Evolutionary conservation across 2,888 invertebrate genomes (phyloP), one percentile per base, ranked within the genome.

Genomic region (Oscheius sp.): DNA sequence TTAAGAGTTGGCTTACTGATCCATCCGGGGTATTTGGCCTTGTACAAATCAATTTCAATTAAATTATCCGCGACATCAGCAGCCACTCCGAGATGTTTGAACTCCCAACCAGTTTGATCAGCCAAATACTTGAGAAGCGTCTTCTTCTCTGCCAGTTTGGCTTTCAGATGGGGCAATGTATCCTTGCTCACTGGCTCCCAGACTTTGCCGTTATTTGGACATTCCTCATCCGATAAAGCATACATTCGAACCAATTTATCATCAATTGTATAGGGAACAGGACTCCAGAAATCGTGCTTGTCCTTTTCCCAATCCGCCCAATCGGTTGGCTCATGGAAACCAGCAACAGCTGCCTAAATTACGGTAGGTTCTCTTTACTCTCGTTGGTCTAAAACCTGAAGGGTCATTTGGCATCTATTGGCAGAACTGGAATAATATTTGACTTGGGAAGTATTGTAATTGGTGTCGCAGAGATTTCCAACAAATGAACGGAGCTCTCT

Each of bases 211-310:
- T 25, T 61, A 27, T 61, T 39, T 4, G 61, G 45, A 27, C 42
- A 39, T 37, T 57, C 57, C 8, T 33, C 20, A 2, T 33, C 34
- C 3, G 15, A 31, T 3, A 50, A 20, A 8, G 78, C 68, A 70
- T 82, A 83, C 81, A 81, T 82, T 45, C 83, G 66, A 4, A 83
- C 73, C 39, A 83, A 66, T 55, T 76, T 78, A 55, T 83, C 81
- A 39, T 82, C 75, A 46, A 82, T 82, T 5, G 74, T 69, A 66
- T 82, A 82, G 34, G 81, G 78, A 6, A 83, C 74, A 31, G 83
- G 82, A 20, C 66, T 70, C 81, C 80, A 82, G 55, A 75, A 53
- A 50, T 73, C 72, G 46, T 66, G 70, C 27, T 42, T 45, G n/a
- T 65, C 64, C 58, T 46, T 65, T 46, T 78, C 66, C 79, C 79